Conservation (phyloP, 2,113 vertebrate genomes). For the Amphilophus citrinellus region DNA sequence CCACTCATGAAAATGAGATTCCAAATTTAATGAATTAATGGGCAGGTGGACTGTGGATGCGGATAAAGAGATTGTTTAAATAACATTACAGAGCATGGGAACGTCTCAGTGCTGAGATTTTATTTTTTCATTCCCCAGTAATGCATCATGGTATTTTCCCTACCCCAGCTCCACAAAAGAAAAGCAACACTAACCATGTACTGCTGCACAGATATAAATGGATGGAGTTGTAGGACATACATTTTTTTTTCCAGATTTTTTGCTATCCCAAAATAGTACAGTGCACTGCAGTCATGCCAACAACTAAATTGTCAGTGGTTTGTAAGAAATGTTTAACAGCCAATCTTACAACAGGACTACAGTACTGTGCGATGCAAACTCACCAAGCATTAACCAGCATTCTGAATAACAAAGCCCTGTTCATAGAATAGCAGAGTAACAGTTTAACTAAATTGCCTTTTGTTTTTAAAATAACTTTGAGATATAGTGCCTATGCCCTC, state of each 20-base stretch:
- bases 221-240: neutral
- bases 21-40: conserved; percentile 57
- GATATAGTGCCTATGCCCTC: neutral
- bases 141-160: neutral
- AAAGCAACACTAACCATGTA: neutral
- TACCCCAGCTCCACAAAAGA: neutral
- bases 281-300: too few relatives aligned
- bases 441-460: neutral
- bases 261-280: too few relatives aligned
- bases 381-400: neutral
- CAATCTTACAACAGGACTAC: too few relatives aligned
- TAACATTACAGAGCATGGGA: neutral
- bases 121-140: neutral
- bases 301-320: too few relatives aligned
- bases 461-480: neutral
- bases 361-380: too few relatives aligned
- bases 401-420: neutral
- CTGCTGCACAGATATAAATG: neutral
- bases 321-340: too few relatives aligned
- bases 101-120: neutral
- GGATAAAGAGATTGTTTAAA: neutral
- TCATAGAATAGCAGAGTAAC: neutral
- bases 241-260: too few relatives aligned
- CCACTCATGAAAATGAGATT: conserved; percentile 60
- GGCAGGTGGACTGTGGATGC: conserved; percentile 41